Conservation (phyloP, 2,113 vertebrate genomes). For the Pterocles burchelli region DNA sequence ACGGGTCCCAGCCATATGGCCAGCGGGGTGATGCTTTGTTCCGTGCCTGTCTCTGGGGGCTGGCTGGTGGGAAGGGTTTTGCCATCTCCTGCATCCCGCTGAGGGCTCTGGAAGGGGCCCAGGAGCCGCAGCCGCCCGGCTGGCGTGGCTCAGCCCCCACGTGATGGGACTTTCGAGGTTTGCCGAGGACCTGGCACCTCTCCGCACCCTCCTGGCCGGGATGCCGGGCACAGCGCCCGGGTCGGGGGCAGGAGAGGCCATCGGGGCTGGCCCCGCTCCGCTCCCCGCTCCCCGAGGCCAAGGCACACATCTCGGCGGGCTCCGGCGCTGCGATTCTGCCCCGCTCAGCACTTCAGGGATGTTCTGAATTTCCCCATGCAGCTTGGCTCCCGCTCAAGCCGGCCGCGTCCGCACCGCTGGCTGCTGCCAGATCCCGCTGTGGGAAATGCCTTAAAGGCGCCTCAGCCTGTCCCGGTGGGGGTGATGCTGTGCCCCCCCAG, state of each 20-base stretch:
- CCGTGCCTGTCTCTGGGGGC: fast-evolving
- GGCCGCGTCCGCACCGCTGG: not conserved
- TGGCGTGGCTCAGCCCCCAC: not conserved
- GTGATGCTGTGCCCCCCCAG: fast-evolving
- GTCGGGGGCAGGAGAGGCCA: not conserved
- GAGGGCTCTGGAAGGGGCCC: not conserved
- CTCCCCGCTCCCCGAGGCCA: not conserved
- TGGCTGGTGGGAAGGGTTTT: not conserved
- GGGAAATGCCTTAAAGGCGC: not conserved
- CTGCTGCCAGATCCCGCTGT: not conserved
- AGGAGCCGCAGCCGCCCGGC: not conserved
- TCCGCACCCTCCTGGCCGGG: not conserved
- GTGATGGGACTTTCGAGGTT: slow-evolving; percentile 26
- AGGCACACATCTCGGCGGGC: not conserved
- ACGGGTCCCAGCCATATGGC: not conserved
- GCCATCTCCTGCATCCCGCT: not conserved
- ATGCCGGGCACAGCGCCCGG: not conserved
- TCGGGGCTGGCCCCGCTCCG: not conserved
- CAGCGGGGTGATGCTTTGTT: not conserved
- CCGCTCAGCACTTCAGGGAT: slow-evolving; percentile 13
- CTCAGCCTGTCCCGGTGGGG: not conserved
- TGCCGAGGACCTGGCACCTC: not conserved
- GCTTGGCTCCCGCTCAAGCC: not conserved
- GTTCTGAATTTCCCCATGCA: not conserved
- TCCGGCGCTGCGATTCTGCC: not conserved